Evolutionary conservation across 2,113 vertebrate genomes (phyloP).

Genomic region (Oryzias woworae): DNA sequence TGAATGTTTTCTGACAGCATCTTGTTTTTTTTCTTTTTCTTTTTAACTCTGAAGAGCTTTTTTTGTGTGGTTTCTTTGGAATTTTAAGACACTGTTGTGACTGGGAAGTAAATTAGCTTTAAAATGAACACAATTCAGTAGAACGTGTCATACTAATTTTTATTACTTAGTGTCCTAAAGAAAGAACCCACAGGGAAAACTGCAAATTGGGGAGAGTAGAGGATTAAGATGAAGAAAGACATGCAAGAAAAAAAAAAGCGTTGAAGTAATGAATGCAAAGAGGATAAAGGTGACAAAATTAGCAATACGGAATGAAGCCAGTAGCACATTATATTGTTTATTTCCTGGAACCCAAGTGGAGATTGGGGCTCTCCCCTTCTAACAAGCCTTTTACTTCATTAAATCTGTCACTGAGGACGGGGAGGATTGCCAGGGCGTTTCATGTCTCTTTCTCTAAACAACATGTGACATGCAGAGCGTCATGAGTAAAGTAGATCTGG

Average conservation of each 20-base stretch:
- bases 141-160: slow-evolving; percentile 2
- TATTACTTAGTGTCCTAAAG: slow-evolving; percentile 22
- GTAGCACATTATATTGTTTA: slow-evolving; percentile 60
- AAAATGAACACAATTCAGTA: slow-evolving; percentile 33
- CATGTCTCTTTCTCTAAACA: slow-evolving; percentile 45
- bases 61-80: slow-evolving; percentile 27
- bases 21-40: slow-evolving; percentile 28
- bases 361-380: slow-evolving; percentile 43
- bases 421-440: slow-evolving; percentile 26
- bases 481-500: slow-evolving; percentile 14
- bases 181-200: slow-evolving; percentile 1
- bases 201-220: slow-evolving; percentile 17
- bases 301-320: slow-evolving; percentile 17
- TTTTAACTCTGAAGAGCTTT: slow-evolving; percentile 14
- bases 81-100: slow-evolving; percentile 40
- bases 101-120: slow-evolving; percentile 35
- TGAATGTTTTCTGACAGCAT: slow-evolving; percentile 37
- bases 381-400: slow-evolving; percentile 68
- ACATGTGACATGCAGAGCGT: slow-evolving; percentile 28
- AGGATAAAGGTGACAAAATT: slow-evolving; percentile 19
- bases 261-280: slow-evolving; percentile 37
- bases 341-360: slow-evolving; percentile 54
- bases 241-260: slow-evolving; percentile 4
- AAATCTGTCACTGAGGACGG: slow-evolving; percentile 47
- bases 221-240: slow-evolving; percentile 28